Conservation (phyloP, 2,888 invertebrate species). For the Thera britannica region DNA sequence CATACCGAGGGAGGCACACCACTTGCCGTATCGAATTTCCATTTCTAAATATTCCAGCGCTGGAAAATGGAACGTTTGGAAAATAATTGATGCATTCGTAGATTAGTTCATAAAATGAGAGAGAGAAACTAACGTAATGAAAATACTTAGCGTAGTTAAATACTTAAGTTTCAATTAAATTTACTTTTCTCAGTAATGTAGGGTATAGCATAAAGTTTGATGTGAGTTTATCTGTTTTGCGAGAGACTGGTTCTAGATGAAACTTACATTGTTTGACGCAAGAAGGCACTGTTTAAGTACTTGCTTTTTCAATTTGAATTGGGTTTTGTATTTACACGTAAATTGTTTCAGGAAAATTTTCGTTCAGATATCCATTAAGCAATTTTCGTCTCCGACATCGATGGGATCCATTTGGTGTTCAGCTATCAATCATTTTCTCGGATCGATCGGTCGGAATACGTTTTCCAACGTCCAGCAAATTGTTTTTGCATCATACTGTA, state of each 20-base stretch:
- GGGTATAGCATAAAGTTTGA: too few species aligned
- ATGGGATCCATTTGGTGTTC: slow-evolving; percentile 37
- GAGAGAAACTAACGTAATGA: neutral
- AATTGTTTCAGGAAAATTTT: slow-evolving; percentile 20
- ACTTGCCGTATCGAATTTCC: slow-evolving; percentile 31
- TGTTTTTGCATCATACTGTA: slow-evolving; percentile 48
- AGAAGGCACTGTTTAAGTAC: too few species aligned
- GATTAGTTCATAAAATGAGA: neutral
- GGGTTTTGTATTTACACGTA: too few species aligned
- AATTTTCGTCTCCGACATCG: slow-evolving; percentile 30
- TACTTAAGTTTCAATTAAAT: too few species aligned
- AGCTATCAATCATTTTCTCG: slow-evolving; percentile 55
- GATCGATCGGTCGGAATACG: slow-evolving; percentile 46
- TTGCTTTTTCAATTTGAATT: too few species aligned
- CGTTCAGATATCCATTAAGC: slow-evolving; percentile 37
- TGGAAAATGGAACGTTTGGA: slow-evolving; percentile 22
- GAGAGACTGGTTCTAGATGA: too few species aligned
- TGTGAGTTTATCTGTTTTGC: too few species aligned
- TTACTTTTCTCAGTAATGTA: too few species aligned
- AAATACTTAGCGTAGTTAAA: too few species aligned
- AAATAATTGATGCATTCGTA: slow-evolving; percentile 14
- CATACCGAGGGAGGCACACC: slow-evolving; percentile 30
- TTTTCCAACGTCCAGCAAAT: slow-evolving; percentile 44
- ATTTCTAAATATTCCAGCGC: slow-evolving; percentile 18
- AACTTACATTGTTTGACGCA: too few species aligned